These are phyloP conservation scores for Hipparchia sbordonii DNA, from an alignment of 2,888 invertebrate genomes.

Conservation along the genomic window DNA sequence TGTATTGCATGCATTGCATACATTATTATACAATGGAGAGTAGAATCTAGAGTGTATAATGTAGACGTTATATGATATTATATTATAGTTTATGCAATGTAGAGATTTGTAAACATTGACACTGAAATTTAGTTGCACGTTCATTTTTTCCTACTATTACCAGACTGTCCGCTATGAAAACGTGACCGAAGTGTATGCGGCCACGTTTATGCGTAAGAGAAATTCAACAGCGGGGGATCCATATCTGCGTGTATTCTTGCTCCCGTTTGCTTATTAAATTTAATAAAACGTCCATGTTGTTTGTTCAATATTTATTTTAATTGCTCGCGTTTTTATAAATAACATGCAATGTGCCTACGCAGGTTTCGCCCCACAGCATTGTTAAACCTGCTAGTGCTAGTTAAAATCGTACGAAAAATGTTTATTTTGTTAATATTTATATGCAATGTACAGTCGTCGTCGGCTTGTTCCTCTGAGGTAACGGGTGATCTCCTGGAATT, in stretches of 20 bases:
- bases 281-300: slow-evolving; percentile 39
- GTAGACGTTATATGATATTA: no score
- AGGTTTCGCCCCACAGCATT: background rate
- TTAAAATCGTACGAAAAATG: background rate
- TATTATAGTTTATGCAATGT: no score
- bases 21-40: no score
- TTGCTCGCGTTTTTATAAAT: slow-evolving; percentile 17
- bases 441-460: background rate
- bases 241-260: slow-evolving; percentile 25
- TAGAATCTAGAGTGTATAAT: no score
- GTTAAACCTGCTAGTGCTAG: background rate
- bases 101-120: no score
- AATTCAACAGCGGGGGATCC: slow-evolving; percentile 25
- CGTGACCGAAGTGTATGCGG: slow-evolving; percentile 18
- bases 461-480: no score
- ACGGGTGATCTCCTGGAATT: no score
- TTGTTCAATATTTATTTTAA: slow-evolving; percentile 33
- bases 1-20: no score
- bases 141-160: background rate
- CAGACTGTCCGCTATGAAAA: background rate
- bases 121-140: no score
- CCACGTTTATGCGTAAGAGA: slow-evolving; percentile 4
- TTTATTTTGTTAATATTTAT: background rate
- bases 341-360: slow-evolving; percentile 10
- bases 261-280: slow-evolving; percentile 37